Evolutionary conservation across 2,888 invertebrate genomes (phyloP).

Genomic region (Biston betularia): DNA sequence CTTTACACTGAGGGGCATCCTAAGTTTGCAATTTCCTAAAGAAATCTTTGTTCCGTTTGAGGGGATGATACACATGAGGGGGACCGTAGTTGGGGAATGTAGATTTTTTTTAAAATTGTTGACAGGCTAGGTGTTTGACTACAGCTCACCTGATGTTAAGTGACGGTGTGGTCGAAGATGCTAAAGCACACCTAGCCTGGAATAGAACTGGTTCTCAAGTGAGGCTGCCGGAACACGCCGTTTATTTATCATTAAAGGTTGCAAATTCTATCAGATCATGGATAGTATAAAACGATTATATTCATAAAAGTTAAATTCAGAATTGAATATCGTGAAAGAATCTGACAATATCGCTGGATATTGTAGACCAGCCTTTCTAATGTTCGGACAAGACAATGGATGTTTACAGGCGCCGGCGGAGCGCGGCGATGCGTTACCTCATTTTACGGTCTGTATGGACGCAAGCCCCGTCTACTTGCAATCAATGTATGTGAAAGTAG

Average conservation of each 20-base stretch:
- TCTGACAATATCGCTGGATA: not conserved
- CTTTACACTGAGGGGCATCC: constrained; percentile 67
- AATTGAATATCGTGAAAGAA: not conserved
- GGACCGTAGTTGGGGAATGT: not conserved
- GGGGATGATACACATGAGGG: constrained; percentile 42
- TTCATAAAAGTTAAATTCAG: not conserved
- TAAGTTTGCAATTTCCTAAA: constrained; percentile 79
- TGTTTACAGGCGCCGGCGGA: constrained; percentile 70
- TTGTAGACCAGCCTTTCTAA: constrained; percentile 9
- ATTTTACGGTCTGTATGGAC: constrained; percentile 78
- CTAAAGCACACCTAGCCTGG: too few species aligned
- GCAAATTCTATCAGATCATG: too few species aligned
- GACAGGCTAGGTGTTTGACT: too few species aligned
- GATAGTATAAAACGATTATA: too few species aligned
- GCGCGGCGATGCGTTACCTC: constrained; percentile 78
- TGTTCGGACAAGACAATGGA: constrained; percentile 68
- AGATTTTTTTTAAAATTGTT: too few species aligned
- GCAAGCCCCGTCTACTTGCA: constrained; percentile 68
- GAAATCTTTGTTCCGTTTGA: constrained; percentile 76
- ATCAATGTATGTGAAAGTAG: constrained; percentile 58
- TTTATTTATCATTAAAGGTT: too few species aligned
- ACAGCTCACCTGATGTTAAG: too few species aligned
- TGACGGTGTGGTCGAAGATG: too few species aligned
- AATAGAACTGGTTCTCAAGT: too few species aligned
- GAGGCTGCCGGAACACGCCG: too few species aligned